Conservation (phyloP, 2,797 vertebrate species). For the Semaprochilodus insignis region DNA sequence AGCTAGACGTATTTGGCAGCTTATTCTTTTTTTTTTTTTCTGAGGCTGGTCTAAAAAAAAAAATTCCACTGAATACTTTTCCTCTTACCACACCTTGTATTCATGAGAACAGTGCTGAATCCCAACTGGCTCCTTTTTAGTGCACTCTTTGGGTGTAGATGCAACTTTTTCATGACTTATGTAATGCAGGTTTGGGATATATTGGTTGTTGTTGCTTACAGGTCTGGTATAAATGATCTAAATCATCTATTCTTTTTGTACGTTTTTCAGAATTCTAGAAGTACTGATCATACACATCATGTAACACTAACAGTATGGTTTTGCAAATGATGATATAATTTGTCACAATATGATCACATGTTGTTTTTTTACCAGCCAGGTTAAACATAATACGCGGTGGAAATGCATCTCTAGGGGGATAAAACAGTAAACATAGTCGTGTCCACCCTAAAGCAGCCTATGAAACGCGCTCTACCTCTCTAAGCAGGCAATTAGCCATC, state of each 20-base stretch:
- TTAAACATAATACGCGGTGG: neutral
- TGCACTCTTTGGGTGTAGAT: neutral
- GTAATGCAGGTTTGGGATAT: neutral
- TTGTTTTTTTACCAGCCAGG: neutral
- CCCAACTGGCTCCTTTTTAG: neutral
- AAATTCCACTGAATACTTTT: neutral
- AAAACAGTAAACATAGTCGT: neutral
- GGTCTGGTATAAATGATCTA: too few species aligned
- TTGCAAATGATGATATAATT: neutral
- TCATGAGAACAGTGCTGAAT: neutral
- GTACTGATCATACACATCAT: neutral
- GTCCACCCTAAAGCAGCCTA: neutral
- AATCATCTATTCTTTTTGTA: too few species aligned
- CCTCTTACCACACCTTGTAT: neutral
- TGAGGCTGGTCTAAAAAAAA: neutral
- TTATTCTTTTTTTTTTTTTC: neutral
- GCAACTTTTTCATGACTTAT: neutral
- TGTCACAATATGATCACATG: neutral
- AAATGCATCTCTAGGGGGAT: neutral
- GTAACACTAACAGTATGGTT: neutral
- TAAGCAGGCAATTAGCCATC: neutral
- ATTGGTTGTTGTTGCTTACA: too few species aligned
- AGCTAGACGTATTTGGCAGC: neutral
- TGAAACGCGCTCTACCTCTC: neutral
- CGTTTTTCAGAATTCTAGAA: neutral